Conservation (phyloP, 2,797 vertebrate species). For the Myripristis jacobus region DNA sequence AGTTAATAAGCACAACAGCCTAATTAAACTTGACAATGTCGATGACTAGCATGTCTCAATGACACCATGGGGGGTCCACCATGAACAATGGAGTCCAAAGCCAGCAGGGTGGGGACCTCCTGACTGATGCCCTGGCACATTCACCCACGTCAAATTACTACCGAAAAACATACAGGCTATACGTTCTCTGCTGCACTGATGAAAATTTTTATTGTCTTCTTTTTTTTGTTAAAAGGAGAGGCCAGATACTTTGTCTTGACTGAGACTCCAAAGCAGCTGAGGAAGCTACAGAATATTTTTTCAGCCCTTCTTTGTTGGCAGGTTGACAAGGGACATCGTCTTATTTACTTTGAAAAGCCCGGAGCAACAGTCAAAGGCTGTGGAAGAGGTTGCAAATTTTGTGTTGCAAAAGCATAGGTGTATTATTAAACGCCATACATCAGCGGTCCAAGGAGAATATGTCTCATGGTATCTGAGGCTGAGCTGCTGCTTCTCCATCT, state of each 20-base stretch:
- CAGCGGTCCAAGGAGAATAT: neutral
- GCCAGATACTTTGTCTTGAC: constrained; percentile 40
- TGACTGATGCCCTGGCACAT: constrained; percentile 76
- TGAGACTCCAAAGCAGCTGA: constrained; percentile 32
- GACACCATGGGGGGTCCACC: constrained; percentile 73
- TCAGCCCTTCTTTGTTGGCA: constrained; percentile 6
- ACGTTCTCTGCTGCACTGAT: constrained; percentile 25
- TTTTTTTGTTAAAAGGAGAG: constrained; percentile 6
- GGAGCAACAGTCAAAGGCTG: neutral
- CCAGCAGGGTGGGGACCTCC: constrained; percentile 70
- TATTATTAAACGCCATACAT: neutral
- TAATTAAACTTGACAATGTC: constrained; percentile 77
- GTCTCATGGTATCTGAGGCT: neutral
- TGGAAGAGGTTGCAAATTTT: neutral
- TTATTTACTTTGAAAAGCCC: neutral
- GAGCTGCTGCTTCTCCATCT: constrained; percentile 25
- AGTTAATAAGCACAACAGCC: constrained; percentile 82
- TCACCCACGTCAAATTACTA: constrained; percentile 69
- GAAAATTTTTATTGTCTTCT: constrained; percentile 41
- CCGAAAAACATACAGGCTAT: constrained; percentile 55
- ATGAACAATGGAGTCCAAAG: constrained; percentile 66
- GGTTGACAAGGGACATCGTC: neutral
- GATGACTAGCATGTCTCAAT: constrained; percentile 76
- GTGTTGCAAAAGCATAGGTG: neutral
- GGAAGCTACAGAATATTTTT: constrained; percentile 7